Percentiles rank a stretch among this genome's conserved stretches.
phyloP scores from a whole-genome alignment of 2,113 vertebrate genomes.

The Lontra canadensis region DNA sequence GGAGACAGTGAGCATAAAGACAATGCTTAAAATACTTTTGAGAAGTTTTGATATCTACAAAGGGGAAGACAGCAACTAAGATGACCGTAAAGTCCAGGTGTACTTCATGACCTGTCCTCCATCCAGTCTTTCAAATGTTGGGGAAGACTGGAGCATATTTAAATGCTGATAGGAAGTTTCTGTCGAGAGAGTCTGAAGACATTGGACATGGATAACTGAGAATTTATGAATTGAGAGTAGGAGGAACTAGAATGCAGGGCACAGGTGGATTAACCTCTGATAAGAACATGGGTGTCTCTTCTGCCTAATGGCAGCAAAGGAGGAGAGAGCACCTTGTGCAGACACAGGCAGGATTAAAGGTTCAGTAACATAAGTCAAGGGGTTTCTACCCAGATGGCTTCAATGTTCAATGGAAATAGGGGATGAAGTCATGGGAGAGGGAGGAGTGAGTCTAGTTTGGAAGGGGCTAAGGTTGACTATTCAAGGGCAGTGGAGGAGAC shows the following conservation, averaged over 20 bases:
- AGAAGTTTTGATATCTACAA: not conserved
- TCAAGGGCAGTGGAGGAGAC: not conserved
- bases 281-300: not conserved
- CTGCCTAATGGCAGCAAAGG: not conserved
- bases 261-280: not conserved
- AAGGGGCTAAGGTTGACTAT: no score
- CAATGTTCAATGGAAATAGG: not conserved
- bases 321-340: not conserved
- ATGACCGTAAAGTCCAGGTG: not conserved
- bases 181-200: not conserved
- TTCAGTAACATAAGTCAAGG: not conserved
- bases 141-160: not conserved
- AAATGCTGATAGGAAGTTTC: not conserved
- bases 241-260: not conserved
- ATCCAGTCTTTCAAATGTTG: not conserved
- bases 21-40: not conserved
- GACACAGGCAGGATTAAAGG: not conserved
- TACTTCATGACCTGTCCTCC: not conserved
- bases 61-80: not conserved
- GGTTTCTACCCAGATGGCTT: not conserved
- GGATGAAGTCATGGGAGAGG: not conserved
- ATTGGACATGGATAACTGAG: no score
- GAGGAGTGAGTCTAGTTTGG: not conserved
- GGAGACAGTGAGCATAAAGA: not conserved
- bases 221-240: not conserved